Evolutionary conservation across 2,113 vertebrate genomes (phyloP), one percentile per base, ranked within the genome.

Genomic region (Chaetorhynchus papuensis): DNA sequence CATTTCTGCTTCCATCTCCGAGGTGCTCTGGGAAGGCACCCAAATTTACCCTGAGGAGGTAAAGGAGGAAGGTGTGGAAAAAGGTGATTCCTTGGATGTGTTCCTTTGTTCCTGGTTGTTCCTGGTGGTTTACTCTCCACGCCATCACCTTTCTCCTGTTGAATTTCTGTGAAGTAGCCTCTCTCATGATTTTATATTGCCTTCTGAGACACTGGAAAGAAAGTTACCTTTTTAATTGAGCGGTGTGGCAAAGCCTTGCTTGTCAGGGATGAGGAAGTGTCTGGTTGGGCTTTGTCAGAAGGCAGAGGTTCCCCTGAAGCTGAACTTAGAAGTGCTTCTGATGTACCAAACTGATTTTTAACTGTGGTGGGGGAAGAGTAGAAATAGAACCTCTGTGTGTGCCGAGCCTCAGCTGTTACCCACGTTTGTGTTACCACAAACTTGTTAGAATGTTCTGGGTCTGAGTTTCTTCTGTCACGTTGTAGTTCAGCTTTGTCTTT

Each of bases 1-100:
- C 19, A 7, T 57, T 57, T 26, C 23, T 61, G 20, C 60, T 49
- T 68, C 3, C 0, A 7, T n/a, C 50, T 56, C 47, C 0, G 0
- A 8, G 54, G 50, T 61, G 77, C 37, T 80, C 39, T 31, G 47
- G 41, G 60, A 81, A 63, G 18, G 41, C 49, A 50, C 21, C 22
- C 35, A 66, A 4, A 68, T 28, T 42, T 89, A 41, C 15, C 47
- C 16, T 44, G 21, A 41, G 30, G 53, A 87, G 42, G 5, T 49
- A 42, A 61, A n/a, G 4, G 33, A 20, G 15, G 7, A 9, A 22
- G 42, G 11, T 1, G 2, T 13, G 4, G 17, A 9, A 33, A 39
- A 50, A 22, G 9, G 41, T 45, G 76, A 52, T 78, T 64, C 26
- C 35, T 56, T 60, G 31, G 13, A n/a, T 69, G 24, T 3, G 0